Conservation (phyloP, 2,888 invertebrate genomes). For the Marronus borbonicus region DNA sequence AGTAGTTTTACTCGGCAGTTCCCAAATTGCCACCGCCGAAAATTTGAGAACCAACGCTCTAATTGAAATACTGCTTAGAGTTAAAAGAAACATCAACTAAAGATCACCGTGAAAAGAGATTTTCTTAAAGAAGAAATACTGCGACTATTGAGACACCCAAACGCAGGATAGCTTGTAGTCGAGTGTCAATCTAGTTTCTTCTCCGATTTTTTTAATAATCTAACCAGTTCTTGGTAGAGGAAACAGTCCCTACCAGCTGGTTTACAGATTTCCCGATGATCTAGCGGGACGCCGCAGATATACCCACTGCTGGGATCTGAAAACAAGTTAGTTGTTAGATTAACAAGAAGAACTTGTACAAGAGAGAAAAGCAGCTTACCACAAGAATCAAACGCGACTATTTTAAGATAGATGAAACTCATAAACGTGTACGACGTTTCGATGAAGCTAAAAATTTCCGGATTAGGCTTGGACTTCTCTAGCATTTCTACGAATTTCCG, state of each 20-base stretch:
- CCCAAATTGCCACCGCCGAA: background rate
- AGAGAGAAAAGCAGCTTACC: slow-evolving; percentile 70
- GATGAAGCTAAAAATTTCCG: slow-evolving; percentile 82
- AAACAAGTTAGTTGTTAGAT: slow-evolving; percentile 53
- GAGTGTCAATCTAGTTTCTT: slow-evolving; percentile 8
- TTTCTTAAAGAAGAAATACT: background rate
- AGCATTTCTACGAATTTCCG: slow-evolving; percentile 75
- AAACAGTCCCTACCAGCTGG: slow-evolving; percentile 81
- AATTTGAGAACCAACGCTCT: background rate
- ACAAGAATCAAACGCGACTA: slow-evolving; percentile 85
- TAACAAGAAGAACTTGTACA: no score
- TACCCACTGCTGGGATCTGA: slow-evolving; percentile 87
- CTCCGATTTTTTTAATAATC: slow-evolving; percentile 71
- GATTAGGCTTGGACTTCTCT: slow-evolving; percentile 71
- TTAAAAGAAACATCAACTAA: slow-evolving; percentile 12
- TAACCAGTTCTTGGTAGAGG: slow-evolving; percentile 78
- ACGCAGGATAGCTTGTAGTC: background rate
- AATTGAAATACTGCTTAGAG: slow-evolving; percentile 26
- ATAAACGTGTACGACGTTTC: slow-evolving; percentile 85
- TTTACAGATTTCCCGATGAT: slow-evolving; percentile 91
- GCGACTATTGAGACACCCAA: background rate
- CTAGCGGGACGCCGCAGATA: slow-evolving; percentile 81
- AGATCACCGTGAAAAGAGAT: slow-evolving; percentile 46
- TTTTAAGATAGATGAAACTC: slow-evolving; percentile 81
- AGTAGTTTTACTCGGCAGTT: background rate